Conservation (phyloP, 2,888 invertebrate genomes). For the Calameuta filiformis region DNA sequence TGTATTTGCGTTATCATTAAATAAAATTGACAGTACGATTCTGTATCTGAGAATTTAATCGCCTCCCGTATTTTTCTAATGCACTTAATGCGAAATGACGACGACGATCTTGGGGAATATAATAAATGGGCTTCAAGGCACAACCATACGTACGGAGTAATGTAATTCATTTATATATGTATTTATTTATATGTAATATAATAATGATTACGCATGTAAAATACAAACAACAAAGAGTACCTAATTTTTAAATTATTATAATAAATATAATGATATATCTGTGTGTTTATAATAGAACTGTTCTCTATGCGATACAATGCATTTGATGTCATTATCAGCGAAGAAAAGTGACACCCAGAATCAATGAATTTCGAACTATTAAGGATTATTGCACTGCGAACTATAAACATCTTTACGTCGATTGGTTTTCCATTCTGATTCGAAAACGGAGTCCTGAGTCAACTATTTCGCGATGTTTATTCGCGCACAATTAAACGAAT, state of each 20-base stretch:
- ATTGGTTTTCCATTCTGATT: too few relatives aligned
- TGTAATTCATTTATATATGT: conserved; percentile 57
- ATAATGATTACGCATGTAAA: conserved; percentile 65
- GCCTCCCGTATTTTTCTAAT: too few relatives aligned
- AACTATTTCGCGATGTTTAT: too few relatives aligned
- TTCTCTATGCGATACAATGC: conserved; percentile 60
- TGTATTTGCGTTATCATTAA: conserved; percentile 74
- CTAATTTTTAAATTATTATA: conserved; percentile 64
- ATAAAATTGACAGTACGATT: conserved; percentile 37
- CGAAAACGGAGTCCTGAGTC: too few relatives aligned
- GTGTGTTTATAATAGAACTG: conserved; percentile 60
- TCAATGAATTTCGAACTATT: conserved; percentile 23
- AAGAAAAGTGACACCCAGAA: conserved; percentile 55
- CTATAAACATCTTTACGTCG: too few relatives aligned
- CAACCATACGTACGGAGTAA: conserved; percentile 8
- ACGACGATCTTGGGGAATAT: too few relatives aligned
- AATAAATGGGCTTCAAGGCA: too few relatives aligned
- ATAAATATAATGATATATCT: conserved; percentile 65
- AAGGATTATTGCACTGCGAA: conserved; percentile 12
- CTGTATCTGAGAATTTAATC: too few relatives aligned
- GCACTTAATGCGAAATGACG: too few relatives aligned
- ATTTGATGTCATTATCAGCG: conserved; percentile 55
- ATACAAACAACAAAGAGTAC: conserved; percentile 66
- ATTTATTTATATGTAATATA: conserved; percentile 63
- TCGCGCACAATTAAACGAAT: too few relatives aligned